Conservation (phyloP, 2,113 vertebrate genomes). For the Ibidorhyncha struthersii region DNA sequence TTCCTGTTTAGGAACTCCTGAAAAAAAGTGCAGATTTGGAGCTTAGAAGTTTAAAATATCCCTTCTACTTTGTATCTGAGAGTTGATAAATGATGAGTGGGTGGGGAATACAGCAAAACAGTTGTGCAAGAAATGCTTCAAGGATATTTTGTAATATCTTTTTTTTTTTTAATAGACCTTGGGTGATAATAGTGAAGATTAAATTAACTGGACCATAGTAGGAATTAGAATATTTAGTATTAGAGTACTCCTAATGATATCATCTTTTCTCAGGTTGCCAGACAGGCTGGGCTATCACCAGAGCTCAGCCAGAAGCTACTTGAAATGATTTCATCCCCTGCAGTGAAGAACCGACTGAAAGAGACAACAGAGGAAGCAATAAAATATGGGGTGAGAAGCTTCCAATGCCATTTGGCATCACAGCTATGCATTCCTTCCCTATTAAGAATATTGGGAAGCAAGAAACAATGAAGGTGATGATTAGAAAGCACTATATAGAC, state of each 20-base stretch:
- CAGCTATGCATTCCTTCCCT: not conserved
- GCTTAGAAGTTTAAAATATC: not conserved
- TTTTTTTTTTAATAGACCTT: not conserved
- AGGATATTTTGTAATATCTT: not conserved
- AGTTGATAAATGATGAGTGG: not conserved
- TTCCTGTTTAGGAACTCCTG: not conserved
- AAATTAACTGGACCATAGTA: not conserved
- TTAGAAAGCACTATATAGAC: not conserved
- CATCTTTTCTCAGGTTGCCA: slow-evolving; percentile 75
- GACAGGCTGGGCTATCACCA: slow-evolving; percentile 81
- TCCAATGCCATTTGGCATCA: not conserved
- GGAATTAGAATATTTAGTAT: not conserved
- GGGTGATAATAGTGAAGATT: not conserved
- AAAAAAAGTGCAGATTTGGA: not conserved
- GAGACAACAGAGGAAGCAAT: slow-evolving; percentile 80
- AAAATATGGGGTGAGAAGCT: slow-evolving; percentile 78
- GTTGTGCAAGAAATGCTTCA: not conserved
- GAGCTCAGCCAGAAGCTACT: slow-evolving; percentile 72
- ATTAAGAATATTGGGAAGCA: not conserved
- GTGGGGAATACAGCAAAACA: not conserved
- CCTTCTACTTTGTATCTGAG: not conserved
- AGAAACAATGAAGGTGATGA: not conserved
- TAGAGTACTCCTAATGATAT: not conserved
- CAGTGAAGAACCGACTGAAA: slow-evolving; percentile 85
- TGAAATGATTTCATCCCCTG: slow-evolving; percentile 65